phyloP scores from a whole-genome alignment of 2,888 invertebrate species.

The Scaptodrosophila latifasciaeformis region DNA sequence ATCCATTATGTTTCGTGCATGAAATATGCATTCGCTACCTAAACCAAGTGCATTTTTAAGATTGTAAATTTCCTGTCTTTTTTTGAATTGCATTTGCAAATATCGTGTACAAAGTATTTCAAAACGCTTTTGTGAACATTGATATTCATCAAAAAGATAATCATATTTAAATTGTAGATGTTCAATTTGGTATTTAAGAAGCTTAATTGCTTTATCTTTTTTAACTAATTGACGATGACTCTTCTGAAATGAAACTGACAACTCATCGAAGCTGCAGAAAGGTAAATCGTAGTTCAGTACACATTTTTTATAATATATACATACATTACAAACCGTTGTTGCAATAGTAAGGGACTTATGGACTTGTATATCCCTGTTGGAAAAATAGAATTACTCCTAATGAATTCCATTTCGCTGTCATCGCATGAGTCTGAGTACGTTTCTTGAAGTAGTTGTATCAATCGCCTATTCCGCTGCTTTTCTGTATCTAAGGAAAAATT shows the following conservation, averaged over 20 bases:
- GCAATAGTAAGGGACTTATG: constrained; percentile 69
- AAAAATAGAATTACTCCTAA: constrained; percentile 24
- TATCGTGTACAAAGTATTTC: constrained; percentile 60
- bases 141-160: constrained; percentile 56
- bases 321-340: constrained; percentile 63
- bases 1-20: constrained; percentile 35
- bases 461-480: constrained; percentile 63
- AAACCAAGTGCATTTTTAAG: constrained; percentile 55
- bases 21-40: constrained; percentile 59
- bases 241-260: constrained; percentile 59
- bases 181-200: constrained; percentile 57
- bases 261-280: constrained; percentile 70
- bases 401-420: constrained; percentile 39
- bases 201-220: constrained; percentile 59
- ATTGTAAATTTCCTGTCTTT: constrained; percentile 60
- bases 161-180: constrained; percentile 60
- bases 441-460: constrained; percentile 63
- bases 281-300: too few species aligned
- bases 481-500: constrained; percentile 61
- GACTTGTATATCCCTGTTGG: constrained; percentile 42
- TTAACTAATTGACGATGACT: constrained; percentile 64
- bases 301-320: too few species aligned
- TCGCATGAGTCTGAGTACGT: constrained; percentile 53
- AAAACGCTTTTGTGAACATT: constrained; percentile 52
- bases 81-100: constrained; percentile 59